These are phyloP conservation scores for Trimorus sp. DNA, from an alignment of 2,888 invertebrate species.

Conservation along the genomic window DNA sequence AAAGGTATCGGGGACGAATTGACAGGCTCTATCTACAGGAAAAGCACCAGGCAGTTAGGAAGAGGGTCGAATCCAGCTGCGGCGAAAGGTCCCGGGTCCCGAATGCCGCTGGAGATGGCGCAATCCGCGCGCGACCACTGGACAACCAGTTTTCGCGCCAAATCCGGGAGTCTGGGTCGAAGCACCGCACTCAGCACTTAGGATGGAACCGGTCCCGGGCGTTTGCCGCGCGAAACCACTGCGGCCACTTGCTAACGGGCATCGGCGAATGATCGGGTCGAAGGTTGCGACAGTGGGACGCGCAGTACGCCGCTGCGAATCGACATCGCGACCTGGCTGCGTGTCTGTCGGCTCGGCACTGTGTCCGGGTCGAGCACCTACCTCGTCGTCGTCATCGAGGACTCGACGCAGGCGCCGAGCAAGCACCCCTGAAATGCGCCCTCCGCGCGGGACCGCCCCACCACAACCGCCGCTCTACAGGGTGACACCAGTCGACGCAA, in stretches of 20 bases:
- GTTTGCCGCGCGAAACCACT: slow-evolving; percentile 17
- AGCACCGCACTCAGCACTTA: slow-evolving; percentile 18
- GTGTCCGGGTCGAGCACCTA: slow-evolving; percentile 80
- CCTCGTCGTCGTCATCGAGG: slow-evolving; percentile 77
- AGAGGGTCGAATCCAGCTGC: not conserved
- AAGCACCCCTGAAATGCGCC: slow-evolving; percentile 70
- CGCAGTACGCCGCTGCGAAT: slow-evolving; percentile 7
- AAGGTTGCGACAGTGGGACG: not conserved
- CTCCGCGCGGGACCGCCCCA: slow-evolving; percentile 59
- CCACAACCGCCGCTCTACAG: slow-evolving; percentile 38
- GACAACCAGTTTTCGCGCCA: slow-evolving; percentile 3
- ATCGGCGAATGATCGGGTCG: not conserved
- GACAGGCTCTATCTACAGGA: not conserved
- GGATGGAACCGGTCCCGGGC: not conserved
- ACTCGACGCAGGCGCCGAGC: slow-evolving; percentile 79
- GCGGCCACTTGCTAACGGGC: not conserved
- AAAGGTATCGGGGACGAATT: not conserved
- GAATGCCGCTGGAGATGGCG: not conserved
- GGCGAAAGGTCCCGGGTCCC: not conserved
- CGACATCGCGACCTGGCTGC: slow-evolving; percentile 62
- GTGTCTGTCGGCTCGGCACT: slow-evolving; percentile 72
- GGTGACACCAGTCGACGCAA: slow-evolving; percentile 56
- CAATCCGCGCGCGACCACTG: slow-evolving; percentile 15
- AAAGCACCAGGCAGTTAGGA: slow-evolving; percentile 14
- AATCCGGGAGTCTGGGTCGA: not conserved